Percentiles rank a stretch among this genome's conserved stretches.
Conservation (phyloP, 2,797 vertebrate genomes). For the Sebastes umbrosus region DNA sequence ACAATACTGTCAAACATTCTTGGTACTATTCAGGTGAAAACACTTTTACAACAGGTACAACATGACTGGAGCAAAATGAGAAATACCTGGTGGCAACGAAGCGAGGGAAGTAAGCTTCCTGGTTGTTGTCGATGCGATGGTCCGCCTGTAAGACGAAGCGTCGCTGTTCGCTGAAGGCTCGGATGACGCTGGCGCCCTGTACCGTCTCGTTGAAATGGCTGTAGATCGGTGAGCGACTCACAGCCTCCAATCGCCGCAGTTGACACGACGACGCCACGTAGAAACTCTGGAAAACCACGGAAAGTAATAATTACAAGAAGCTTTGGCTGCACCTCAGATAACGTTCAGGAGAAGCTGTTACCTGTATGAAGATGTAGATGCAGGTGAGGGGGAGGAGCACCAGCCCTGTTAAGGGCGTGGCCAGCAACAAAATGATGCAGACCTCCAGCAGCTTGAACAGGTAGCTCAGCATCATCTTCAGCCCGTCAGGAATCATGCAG, state of each 20-base stretch:
- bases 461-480: constrained; percentile 88
- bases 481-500: constrained; percentile 89
- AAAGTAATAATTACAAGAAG: neutral
- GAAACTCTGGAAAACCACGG: constrained; percentile 81
- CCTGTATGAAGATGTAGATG: constrained; percentile 89
- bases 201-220: constrained; percentile 90
- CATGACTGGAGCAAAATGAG: neutral
- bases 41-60: neutral
- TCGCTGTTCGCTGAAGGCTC: constrained; percentile 85
- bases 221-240: constrained; percentile 89
- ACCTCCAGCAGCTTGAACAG: constrained; percentile 90
- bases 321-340: neutral
- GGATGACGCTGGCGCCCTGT: constrained; percentile 85
- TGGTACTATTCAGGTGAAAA: neutral
- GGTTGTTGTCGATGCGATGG: constrained; percentile 83
- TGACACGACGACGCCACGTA: constrained; percentile 91
- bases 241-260: constrained; percentile 87
- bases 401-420: constrained; percentile 84
- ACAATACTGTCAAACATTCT: neutral
- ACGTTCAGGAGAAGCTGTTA: constrained; percentile 37
- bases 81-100: constrained; percentile 90
- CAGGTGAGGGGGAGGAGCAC: constrained; percentile 86
- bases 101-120: constrained; percentile 86
- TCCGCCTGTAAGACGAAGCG: constrained; percentile 82
- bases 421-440: constrained; percentile 85